Conservation (phyloP, 2,113 vertebrate species). For the Clarias macrocephalus region DNA sequence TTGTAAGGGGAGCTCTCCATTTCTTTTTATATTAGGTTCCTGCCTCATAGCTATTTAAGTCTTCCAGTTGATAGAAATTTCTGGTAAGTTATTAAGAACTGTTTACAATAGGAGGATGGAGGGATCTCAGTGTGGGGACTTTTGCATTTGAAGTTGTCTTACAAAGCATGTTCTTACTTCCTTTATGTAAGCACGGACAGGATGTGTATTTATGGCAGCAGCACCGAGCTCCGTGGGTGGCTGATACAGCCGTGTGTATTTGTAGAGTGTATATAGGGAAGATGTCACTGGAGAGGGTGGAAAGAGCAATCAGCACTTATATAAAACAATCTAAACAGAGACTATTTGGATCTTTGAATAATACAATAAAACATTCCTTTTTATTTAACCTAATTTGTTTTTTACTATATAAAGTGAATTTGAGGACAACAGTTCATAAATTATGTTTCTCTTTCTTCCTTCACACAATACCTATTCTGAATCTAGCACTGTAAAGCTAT, state of each 20-base stretch:
- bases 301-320: conserved; percentile 31
- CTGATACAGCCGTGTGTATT: conserved; percentile 39
- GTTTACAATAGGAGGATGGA: background rate
- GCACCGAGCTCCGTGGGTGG: conserved; percentile 27
- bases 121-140: conserved; percentile 7
- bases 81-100: background rate
- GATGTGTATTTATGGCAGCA: conserved; percentile 38
- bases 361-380: background rate
- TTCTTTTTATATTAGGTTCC: conserved; percentile 10
- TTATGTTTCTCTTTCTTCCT: background rate
- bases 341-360: background rate
- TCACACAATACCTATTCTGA: background rate
- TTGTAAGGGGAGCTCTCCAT: conserved; percentile 4
- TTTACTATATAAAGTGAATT: background rate
- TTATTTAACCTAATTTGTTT: background rate
- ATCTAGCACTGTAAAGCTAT: background rate
- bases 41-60: background rate
- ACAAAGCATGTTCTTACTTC: conserved; percentile 23
- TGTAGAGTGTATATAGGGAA: conserved; percentile 36
- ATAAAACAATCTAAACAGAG: conserved; percentile 33
- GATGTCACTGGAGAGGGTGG: conserved; percentile 36
- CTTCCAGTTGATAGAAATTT: background rate
- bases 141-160: conserved; percentile 25
- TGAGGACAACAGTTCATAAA: background rate
- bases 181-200: conserved; percentile 31